A percentile compares a stretch with the other conserved stretches of the same genome.
These are phyloP conservation scores for Poicephalus meyeri DNA, from an alignment of 2,113 vertebrate species.

Conservation along the genomic window DNA sequence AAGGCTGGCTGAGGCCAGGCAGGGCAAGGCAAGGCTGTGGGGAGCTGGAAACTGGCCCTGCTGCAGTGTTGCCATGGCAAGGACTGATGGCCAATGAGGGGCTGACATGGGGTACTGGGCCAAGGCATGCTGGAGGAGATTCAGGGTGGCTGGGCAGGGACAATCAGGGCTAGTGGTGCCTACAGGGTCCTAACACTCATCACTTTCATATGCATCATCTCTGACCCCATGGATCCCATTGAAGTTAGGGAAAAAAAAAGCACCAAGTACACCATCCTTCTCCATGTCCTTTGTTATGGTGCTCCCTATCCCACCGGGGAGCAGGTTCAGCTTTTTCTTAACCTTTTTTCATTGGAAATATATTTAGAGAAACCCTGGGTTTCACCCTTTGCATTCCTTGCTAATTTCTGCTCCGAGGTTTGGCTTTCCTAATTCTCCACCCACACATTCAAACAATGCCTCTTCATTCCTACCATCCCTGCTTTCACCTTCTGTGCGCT, in stretches of 20 bases:
- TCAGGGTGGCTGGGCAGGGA: fast-evolving
- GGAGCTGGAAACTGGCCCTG: neutral
- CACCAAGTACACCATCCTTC: fast-evolving
- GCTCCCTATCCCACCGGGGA: neutral
- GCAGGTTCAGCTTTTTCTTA: neutral
- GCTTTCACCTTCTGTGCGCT: neutral
- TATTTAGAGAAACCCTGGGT: neutral
- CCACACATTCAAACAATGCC: fast-evolving
- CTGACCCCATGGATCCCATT: fast-evolving
- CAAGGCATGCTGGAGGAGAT: fast-evolving
- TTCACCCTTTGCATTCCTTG: neutral
- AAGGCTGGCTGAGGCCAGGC: neutral
- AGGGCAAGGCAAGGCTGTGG: neutral
- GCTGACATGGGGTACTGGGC: neutral
- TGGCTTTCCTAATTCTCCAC: neutral
- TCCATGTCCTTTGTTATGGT: fast-evolving
- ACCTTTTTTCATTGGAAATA: fast-evolving
- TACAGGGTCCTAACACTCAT: neutral
- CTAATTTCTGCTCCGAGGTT: neutral
- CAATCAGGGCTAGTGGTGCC: neutral
- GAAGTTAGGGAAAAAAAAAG: neutral
- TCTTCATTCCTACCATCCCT: neutral
- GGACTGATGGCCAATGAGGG: neutral
- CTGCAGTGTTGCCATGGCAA: too few species aligned
- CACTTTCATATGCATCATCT: fast-evolving